Evolutionary conservation across 2,113 vertebrate species (phyloP), one percentile per base, ranked within the genome.

Genomic region (Micronycteris hirsuta): DNA sequence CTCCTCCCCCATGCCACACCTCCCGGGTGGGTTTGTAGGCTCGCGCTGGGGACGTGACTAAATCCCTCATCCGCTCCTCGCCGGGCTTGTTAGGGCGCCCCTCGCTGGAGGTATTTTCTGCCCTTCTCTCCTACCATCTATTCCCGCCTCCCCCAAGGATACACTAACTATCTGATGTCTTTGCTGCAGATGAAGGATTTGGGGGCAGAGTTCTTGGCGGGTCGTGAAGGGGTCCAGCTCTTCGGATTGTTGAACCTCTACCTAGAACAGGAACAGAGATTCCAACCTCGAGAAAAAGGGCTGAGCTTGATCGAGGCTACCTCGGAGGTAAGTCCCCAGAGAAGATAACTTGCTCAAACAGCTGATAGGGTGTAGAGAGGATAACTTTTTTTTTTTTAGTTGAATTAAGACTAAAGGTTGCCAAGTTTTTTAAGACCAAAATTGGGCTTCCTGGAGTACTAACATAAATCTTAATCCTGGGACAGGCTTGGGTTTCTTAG

Each of bases 241-340:
- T 99, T 99, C 97, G 99, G 99, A 96, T 99, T 99, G 97, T 98
- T 99, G 97, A 99, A 98, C 97, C 91, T 99, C 33, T 99, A 99
- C 76, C 97, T 99, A 95, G 99, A 99, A 56, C 99, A 99, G 96
- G 99, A 99, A 97, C 98, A 95, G 36, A 93, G 98, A 90, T 99
- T 99, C 82, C 98, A 99, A 76, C 99, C 99, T 9, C 99, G 98
- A 22, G 99, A 99, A 95, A 98, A 99, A 11, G 99, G 99, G 12
- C 98, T 99, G 86, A 98, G 97, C 89, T 97, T 99, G 97, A 99
- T 99, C 28, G 99, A 99, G 76, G 97, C 98, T 33, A 98, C 99
- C 0, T 91, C 97, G 22, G 99, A 99, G 99, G 97, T 98, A 80
- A 86, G 93, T 86, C 43, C 12, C 56, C 31, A 11, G 65, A 20